These are phyloP conservation scores for Peromyscus maniculatus DNA, from an alignment of 2,113 vertebrate genomes.

Conservation along the genomic window DNA sequence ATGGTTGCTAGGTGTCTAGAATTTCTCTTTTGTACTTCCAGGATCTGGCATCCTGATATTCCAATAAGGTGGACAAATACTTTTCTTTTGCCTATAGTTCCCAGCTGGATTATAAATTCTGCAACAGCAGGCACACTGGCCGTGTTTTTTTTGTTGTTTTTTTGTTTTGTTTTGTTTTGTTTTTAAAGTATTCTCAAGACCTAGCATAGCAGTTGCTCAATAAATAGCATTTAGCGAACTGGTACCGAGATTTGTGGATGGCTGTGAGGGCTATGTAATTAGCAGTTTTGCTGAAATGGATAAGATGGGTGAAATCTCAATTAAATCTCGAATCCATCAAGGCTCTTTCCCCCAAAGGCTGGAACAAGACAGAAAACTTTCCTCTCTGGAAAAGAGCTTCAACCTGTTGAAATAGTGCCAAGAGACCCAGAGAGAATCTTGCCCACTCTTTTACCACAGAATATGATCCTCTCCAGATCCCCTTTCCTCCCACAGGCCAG, in stretches of 20 bases:
- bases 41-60: not conserved
- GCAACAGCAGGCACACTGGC: too few species aligned
- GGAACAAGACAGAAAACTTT: not conserved
- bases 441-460: not conserved
- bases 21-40: not conserved
- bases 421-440: not conserved
- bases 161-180: accelerated
- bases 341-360: not conserved
- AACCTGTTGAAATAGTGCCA: not conserved
- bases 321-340: not conserved
- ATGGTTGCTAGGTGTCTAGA: not conserved
- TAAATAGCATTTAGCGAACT: not conserved
- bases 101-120: not conserved
- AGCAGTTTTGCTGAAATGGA: not conserved
- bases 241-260: not conserved
- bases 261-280: not conserved
- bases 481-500: not conserved
- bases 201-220: not conserved
- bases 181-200: not conserved
- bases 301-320: not conserved
- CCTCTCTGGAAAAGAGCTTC: not conserved
- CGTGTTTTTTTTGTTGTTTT: too few species aligned
- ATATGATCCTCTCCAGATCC: not conserved
- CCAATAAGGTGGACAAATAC: not conserved
- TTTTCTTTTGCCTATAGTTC: not conserved